Evolutionary conservation across 1,140 invertebrate genomes (phyloP), one percentile per base, ranked within the genome.

Genomic region (Drosophila prosaltans): DNA sequence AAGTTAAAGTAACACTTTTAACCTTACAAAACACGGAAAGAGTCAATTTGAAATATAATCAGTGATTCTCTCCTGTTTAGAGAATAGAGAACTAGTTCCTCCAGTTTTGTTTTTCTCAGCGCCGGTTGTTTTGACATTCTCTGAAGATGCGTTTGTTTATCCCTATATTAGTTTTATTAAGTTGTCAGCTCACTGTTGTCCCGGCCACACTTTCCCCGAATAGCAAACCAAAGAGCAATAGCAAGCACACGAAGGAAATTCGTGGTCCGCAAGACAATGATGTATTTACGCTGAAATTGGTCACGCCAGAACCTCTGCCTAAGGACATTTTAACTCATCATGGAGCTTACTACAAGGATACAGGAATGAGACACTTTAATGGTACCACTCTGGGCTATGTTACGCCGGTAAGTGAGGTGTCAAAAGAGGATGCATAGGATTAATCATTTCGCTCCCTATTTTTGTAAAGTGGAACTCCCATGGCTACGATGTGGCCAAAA

Each of bases 401-500:
- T 45, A 98, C 98, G 62, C 97, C 97, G 32, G 97, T 98, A 94
- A 94, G 94, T 94, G 21, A 9, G 7, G 6, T 1, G 10, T 39
- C 24, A 9, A 0, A 0, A 10, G 8, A 10, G 7, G 1, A 8
- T 8, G n/a, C 11, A 3, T 32, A 36, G 10, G 0, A 2, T 43
- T 28, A 45, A n/a, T 59, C 57, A 10, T 16, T 65, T 62, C 61
- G 16, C 61, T 66, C 21, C 40, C 8, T 48, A 66, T n/a, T 62
- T 43, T 51, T 5, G 32, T 95, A 79, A 84, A 99, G 97, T 99
- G 98, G 98, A 99, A 99, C 92, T 95, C 94, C 69, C 96, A 97
- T 94, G 98, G 98, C 0, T 98, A 99, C 93, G 97, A 98, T 93
- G 94, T 98, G 43, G 97, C 97, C 0, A 98, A 98, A 93, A 95